Percentiles rank a stretch among this genome's conserved stretches.
Conservation (phyloP, 2,113 vertebrate genomes). For the Pangasianodon gigas region DNA sequence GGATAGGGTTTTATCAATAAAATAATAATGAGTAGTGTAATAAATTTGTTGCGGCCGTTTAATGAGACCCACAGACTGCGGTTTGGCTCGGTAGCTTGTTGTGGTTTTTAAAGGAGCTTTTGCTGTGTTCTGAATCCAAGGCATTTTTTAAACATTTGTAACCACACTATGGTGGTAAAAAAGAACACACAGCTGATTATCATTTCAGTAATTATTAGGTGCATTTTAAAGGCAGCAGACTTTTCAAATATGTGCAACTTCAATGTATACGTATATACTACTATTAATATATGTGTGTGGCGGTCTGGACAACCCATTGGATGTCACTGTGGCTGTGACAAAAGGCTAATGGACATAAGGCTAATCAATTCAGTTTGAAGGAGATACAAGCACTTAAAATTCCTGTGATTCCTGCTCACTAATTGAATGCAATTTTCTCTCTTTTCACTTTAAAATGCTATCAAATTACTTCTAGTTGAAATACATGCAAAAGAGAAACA, state of each 20-base stretch:
- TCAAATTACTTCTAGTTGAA: not conserved
- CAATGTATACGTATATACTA: no score
- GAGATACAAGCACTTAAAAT: not conserved
- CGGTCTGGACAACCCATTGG: not conserved
- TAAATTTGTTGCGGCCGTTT: not conserved
- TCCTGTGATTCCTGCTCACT: not conserved
- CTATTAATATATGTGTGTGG: not conserved
- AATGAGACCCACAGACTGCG: not conserved
- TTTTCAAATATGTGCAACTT: not conserved
- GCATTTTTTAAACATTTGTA: not conserved
- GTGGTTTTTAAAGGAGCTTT: not conserved
- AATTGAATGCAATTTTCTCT: not conserved
- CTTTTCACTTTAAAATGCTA: not conserved
- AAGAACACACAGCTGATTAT: not conserved
- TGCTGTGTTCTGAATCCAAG: constrained; percentile 1
- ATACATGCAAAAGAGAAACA: not conserved
- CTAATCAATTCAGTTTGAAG: not conserved
- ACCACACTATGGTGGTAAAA: not conserved
- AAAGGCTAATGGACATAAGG: not conserved
- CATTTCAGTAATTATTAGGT: not conserved
- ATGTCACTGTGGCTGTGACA: not conserved
- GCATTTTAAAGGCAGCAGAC: not conserved
- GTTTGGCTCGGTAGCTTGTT: not conserved
- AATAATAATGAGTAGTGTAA: not conserved
- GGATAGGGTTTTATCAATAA: constrained; percentile 1